Evolutionary conservation across 2,113 vertebrate genomes (phyloP).

Genomic region (Cairina moschata): DNA sequence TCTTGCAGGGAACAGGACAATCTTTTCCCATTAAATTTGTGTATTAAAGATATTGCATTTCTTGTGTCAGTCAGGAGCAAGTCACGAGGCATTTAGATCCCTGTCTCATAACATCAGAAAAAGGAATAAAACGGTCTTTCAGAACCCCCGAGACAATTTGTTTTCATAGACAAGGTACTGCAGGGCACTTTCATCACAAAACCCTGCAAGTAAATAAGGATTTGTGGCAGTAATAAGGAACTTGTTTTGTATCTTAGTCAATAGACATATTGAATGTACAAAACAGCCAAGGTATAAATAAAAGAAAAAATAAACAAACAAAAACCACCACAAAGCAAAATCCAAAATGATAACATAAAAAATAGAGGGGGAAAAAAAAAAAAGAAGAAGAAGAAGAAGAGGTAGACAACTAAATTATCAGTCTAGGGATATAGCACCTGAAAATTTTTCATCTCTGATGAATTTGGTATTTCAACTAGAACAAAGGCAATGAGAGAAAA

Average conservation of each 20-base stretch:
- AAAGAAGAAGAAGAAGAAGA: background rate
- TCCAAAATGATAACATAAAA: background rate
- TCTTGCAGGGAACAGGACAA: background rate
- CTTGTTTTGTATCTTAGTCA: background rate
- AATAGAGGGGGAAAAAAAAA: background rate
- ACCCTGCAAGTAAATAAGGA: background rate
- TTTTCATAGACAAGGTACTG: constrained; percentile 14
- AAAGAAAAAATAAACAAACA: background rate
- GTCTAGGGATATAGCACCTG: background rate
- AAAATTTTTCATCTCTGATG: background rate
- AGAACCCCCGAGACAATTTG: background rate
- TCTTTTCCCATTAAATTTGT: background rate
- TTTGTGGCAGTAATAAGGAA: background rate
- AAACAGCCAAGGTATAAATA: background rate
- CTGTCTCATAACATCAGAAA: background rate
- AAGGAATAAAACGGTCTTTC: constrained; percentile 4
- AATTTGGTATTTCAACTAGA: background rate
- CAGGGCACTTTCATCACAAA: background rate
- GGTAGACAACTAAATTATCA: background rate
- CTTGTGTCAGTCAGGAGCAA: background rate
- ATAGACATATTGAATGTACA: background rate
- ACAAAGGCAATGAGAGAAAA: background rate
- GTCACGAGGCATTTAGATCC: background rate
- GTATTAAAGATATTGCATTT: constrained; percentile 23
- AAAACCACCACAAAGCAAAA: background rate